These are phyloP conservation scores for Vireo altiloquus DNA, from an alignment of 2,113 vertebrate genomes.

Conservation along the genomic window DNA sequence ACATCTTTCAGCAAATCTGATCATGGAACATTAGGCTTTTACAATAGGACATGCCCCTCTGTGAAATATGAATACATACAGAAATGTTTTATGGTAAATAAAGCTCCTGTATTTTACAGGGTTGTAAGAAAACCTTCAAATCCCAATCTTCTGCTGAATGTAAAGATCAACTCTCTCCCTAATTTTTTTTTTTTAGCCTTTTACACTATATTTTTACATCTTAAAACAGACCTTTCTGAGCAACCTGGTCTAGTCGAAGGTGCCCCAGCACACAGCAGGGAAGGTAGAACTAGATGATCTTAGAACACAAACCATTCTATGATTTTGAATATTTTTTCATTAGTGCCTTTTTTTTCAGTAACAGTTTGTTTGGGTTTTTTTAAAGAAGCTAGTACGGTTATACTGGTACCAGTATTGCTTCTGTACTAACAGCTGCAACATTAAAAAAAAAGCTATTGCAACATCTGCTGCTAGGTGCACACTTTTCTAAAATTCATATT, in stretches of 20 bases:
- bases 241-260: not conserved
- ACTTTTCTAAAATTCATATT: not conserved
- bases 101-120: not conserved
- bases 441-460: not conserved
- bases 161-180: not conserved
- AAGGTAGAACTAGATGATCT: not conserved
- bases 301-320: not conserved
- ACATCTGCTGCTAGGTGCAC: not conserved
- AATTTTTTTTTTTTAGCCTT: not conserved
- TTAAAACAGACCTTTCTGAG: not conserved
- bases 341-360: not conserved
- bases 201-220: not conserved
- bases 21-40: not conserved
- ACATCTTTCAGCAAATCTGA: not conserved
- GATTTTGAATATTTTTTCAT: not conserved
- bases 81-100: not conserved
- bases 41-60: not conserved
- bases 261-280: not conserved
- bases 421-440: not conserved
- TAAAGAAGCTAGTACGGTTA: not conserved
- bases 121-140: not conserved
- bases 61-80: not conserved
- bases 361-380: not conserved
- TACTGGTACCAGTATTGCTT: not conserved
- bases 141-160: not conserved